Percentiles rank a stretch among this genome's conserved stretches.
These are phyloP conservation scores for Nothura maculosa DNA, from an alignment of 2,797 vertebrate species.

Conservation along the genomic window DNA sequence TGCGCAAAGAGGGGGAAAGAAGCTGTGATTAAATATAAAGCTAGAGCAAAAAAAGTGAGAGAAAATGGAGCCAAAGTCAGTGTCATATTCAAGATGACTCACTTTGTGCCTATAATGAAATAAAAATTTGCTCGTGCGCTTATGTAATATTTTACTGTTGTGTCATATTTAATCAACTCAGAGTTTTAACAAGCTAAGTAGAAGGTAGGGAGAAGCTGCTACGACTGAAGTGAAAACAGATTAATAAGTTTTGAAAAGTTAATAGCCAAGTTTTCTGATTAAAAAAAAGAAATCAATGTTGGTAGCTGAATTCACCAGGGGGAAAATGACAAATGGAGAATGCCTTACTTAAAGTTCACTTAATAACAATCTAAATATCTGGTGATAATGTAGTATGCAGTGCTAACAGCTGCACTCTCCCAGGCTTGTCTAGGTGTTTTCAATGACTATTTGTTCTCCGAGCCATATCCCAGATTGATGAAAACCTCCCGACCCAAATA, in stretches of 20 bases:
- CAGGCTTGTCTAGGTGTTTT: slow-evolving; percentile 34
- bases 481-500: not conserved
- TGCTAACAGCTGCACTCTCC: slow-evolving; percentile 43
- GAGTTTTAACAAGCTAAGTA: slow-evolving; percentile 41
- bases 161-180: slow-evolving; percentile 75
- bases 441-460: slow-evolving; percentile 9
- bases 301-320: slow-evolving; percentile 36
- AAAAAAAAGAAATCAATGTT: slow-evolving; percentile 31
- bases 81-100: slow-evolving; percentile 81
- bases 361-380: slow-evolving; percentile 66
- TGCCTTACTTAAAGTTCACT: slow-evolving; percentile 55
- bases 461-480: slow-evolving; percentile 3
- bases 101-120: slow-evolving; percentile 74
- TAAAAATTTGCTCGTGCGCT: slow-evolving; percentile 65
- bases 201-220: not conserved
- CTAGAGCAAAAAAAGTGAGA: slow-evolving; percentile 75
- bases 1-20: slow-evolving; percentile 19
- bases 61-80: slow-evolving; percentile 70
- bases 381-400: slow-evolving; percentile 32
- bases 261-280: slow-evolving; percentile 50
- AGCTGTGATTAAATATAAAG: slow-evolving; percentile 78
- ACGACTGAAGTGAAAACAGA: slow-evolving; percentile 47
- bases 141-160: slow-evolving; percentile 72
- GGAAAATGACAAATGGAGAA: slow-evolving; percentile 55
- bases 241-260: slow-evolving; percentile 60